Evolutionary conservation across 2,113 vertebrate genomes (phyloP).

Genomic region (Herpetotheres cachinnans): DNA sequence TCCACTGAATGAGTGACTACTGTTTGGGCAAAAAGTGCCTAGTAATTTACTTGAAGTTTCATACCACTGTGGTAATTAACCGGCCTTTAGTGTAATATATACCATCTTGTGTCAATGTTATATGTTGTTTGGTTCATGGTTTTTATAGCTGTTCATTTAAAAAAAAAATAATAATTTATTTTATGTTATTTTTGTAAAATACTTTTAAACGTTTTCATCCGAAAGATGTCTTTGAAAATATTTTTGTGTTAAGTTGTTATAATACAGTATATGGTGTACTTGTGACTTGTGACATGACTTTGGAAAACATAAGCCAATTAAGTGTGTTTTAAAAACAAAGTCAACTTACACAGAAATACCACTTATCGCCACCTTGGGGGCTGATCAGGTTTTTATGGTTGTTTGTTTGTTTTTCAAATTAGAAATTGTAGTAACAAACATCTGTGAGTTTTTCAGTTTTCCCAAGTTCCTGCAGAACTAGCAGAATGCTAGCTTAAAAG

Average conservation of each 20-base stretch:
- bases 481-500: background rate
- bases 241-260: background rate
- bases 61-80: background rate
- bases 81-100: background rate
- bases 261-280: background rate
- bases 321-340: background rate
- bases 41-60: constrained; percentile 44
- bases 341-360: background rate
- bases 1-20: background rate
- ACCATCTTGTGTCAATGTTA: background rate
- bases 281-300: background rate
- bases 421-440: background rate
- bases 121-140: background rate
- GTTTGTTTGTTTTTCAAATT: background rate
- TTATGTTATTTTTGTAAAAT: constrained; percentile 18
- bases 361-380: background rate
- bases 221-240: background rate
- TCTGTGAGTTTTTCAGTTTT: background rate
- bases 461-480: background rate
- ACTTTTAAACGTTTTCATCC: background rate
- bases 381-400: background rate
- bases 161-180: constrained; percentile 14
- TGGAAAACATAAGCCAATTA: background rate
- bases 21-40: constrained; percentile 26
- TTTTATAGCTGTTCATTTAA: constrained; percentile 1